These are phyloP conservation scores for Montipora cactus DNA, from an alignment of 64 coral and sea anemone genomes.

Conservation along the genomic window DNA sequence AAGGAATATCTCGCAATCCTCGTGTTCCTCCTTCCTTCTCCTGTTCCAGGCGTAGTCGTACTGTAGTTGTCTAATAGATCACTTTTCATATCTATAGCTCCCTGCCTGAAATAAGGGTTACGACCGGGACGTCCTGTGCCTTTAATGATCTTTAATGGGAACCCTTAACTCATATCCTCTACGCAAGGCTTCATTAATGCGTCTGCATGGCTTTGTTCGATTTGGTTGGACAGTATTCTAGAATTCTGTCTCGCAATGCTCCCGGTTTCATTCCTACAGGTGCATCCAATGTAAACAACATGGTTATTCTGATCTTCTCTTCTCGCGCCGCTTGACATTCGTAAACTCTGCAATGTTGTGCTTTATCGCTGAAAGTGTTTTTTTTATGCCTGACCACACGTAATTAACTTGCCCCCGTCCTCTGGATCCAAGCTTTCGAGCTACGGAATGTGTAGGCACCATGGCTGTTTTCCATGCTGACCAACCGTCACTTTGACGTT, in stretches of 20 bases:
- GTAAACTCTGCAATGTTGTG: too few relatives aligned
- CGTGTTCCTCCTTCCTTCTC: not conserved
- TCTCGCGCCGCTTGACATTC: too few relatives aligned
- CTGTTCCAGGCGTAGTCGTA: conserved; percentile 32
- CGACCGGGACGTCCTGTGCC: not conserved
- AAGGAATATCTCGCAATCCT: not conserved
- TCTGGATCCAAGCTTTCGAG: too few relatives aligned
- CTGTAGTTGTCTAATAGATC: not conserved
- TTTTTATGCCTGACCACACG: too few relatives aligned
- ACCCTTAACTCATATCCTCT: conserved; percentile 8
- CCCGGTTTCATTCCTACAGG: not conserved
- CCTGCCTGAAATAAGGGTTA: too few relatives aligned
- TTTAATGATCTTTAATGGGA: not conserved
- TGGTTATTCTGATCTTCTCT: not conserved
- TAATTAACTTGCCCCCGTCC: too few relatives aligned
- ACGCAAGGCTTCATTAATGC: not conserved
- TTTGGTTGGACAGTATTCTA: conserved; percentile 43
- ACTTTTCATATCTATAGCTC: not conserved
- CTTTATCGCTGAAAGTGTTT: too few relatives aligned
- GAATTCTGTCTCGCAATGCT: conserved; percentile 13
- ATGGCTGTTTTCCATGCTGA: too few relatives aligned
- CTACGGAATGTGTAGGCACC: too few relatives aligned
- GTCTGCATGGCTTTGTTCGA: not conserved
- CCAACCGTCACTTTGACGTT: too few relatives aligned
- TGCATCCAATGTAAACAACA: not conserved